Conservation (phyloP, 2,888 invertebrate genomes). For the Cantharis lateralis region DNA sequence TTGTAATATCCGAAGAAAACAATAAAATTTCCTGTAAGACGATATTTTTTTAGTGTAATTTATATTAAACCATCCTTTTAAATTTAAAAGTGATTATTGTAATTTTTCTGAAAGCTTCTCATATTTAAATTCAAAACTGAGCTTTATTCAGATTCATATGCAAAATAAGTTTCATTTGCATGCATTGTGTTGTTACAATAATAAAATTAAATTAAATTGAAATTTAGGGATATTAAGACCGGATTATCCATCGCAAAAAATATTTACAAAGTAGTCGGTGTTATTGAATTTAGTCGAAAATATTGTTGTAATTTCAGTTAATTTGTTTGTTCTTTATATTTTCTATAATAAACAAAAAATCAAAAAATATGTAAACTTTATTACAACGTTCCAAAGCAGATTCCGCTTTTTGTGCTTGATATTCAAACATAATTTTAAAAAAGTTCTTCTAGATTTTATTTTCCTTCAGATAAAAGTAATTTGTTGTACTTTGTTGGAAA, state of each 20-base stretch:
- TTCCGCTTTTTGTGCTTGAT: neutral
- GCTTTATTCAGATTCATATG: constrained; percentile 14
- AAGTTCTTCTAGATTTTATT: neutral
- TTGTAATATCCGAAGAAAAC: neutral
- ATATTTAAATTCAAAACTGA: constrained; percentile 16
- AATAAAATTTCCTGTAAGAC: neutral
- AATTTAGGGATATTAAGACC: neutral
- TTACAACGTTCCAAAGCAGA: neutral
- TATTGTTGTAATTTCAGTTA: neutral
- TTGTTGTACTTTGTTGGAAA: neutral
- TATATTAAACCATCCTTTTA: constrained; percentile 12
- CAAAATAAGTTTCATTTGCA: constrained; percentile 19
- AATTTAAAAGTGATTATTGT: constrained; percentile 25
- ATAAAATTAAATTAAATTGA: constrained; percentile 21
- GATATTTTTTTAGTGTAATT: neutral
- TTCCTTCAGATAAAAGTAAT: neutral
- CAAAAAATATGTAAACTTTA: neutral
- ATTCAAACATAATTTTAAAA: neutral
- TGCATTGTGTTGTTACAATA: constrained; percentile 7
- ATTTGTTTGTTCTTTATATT: neutral
- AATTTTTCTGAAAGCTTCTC: constrained; percentile 16
- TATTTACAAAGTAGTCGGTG: neutral
- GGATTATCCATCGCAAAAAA: neutral
- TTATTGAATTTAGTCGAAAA: neutral
- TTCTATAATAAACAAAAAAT: neutral